Evolutionary conservation across 1,140 invertebrate genomes (phyloP).

Genomic region (Drosophila asahinai): DNA sequence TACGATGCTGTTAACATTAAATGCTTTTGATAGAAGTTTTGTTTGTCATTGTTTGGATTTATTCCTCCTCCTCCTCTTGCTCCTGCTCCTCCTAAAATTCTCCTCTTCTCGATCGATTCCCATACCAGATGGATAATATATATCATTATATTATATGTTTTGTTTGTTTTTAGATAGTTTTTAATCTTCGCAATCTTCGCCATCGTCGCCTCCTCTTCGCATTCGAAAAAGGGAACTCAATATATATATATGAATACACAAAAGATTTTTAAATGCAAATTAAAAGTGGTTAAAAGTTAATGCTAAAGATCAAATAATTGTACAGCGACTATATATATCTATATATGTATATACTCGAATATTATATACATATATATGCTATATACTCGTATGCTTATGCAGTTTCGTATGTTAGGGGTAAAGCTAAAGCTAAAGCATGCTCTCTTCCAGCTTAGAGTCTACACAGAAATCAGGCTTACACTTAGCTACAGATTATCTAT

Average conservation of each 20-base stretch:
- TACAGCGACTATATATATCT: constrained; percentile 37
- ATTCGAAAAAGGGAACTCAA: constrained; percentile 17
- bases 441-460: constrained; percentile 44
- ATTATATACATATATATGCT: constrained; percentile 22
- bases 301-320: constrained; percentile 46
- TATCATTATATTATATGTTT: constrained; percentile 19
- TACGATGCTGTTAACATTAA: constrained; percentile 61
- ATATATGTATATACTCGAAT: background rate
- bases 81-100: constrained; percentile 3
- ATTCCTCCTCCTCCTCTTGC: background rate
- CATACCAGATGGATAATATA: constrained; percentile 19
- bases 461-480: constrained; percentile 45
- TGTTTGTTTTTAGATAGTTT: constrained; percentile 25
- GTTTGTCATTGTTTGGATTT: constrained; percentile 39
- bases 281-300: constrained; percentile 41
- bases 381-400: constrained; percentile 47
- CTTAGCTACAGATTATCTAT: constrained; percentile 42
- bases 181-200: constrained; percentile 33
- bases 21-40: constrained; percentile 68
- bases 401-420: constrained; percentile 43
- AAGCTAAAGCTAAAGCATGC: constrained; percentile 53
- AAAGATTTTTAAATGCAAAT: constrained; percentile 58
- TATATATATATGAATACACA: constrained; percentile 32
- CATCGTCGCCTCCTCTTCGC: constrained; percentile 23
- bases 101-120: constrained; percentile 1